Evolutionary conservation across 2,888 invertebrate species (phyloP), one percentile per base, ranked within the genome.

Genomic region (Octodonta nipae): DNA sequence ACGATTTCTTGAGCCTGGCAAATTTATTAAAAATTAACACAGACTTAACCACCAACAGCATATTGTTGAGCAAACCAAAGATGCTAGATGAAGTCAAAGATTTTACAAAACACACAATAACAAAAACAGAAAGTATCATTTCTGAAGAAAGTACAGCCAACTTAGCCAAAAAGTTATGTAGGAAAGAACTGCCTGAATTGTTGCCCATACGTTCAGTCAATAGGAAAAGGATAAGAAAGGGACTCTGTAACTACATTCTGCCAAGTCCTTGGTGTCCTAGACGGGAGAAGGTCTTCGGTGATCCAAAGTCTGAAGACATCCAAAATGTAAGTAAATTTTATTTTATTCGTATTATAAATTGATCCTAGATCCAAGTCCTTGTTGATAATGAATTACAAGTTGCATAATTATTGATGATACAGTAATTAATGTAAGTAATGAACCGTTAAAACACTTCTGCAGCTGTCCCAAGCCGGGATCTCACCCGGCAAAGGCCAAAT

Each of bases 1-100:
- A 66, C 30, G 67, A 69, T 28, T 78, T 78, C 49, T 55, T 77
- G 17, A 65, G 70, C 14, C 69, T 73, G 2, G 67, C 75, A 15
- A 61, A 60, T 14, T 41, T 58, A 11, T 39, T 62, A 14, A 47
- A 54, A 39, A 46, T 61, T 6, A 42, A 52, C 12, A 25, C 58
- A 8, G 54, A 58, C 26, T 24, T 28, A 8, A 28, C 17, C 14
- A n/a, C n/a, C n/a, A n/a, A n/a, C n/a, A n/a, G n/a, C n/a, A n/a
- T n/a, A 15, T 30, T 16, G 29, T 13, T 13, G 17, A 10, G 10
- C 11, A 13, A 33, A 14, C 11, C 33, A 13, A 33, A 36, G 13
- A 35, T 30, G 6, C 5, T 29, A 5, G 31, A 34, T 13, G 20
- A 15, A 2, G 32, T 35, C 3, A 7, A 31, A 13, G 16, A 31